Conservation (phyloP, 2,113 vertebrate species). For the Daubentonia madagascariensis region DNA sequence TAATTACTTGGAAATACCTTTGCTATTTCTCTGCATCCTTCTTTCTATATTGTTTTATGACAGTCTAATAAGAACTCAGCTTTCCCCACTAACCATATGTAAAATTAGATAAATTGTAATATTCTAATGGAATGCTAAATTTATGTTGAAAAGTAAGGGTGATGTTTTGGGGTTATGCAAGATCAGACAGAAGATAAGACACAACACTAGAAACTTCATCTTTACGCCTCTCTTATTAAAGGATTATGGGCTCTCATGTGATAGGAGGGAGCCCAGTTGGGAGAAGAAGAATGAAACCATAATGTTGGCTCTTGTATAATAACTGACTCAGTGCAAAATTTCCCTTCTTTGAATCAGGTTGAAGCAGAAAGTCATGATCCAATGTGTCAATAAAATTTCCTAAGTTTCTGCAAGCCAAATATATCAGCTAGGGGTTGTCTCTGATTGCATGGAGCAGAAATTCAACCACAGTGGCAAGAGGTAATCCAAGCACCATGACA, state of each 20-base stretch:
- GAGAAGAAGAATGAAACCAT: not conserved
- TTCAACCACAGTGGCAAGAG: not conserved
- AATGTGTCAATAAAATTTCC: not conserved
- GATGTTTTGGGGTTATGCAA: not conserved
- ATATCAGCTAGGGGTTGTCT: not conserved
- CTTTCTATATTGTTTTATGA: slow-evolving; percentile 58
- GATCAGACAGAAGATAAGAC: not conserved
- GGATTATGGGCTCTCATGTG: not conserved
- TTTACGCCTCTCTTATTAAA: not conserved
- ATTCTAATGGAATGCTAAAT: slow-evolving; percentile 35
- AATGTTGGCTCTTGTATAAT: not conserved
- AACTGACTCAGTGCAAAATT: not conserved
- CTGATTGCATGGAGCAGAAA: not conserved
- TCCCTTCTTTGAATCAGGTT: not conserved
- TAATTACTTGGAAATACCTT: slow-evolving; percentile 74
- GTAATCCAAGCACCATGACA: not conserved
- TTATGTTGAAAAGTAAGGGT: not conserved
- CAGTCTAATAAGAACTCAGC: slow-evolving; percentile 55
- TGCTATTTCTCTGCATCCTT: slow-evolving; percentile 54
- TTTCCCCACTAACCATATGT: slow-evolving; percentile 26
- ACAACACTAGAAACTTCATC: not conserved
- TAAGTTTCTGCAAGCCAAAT: not conserved
- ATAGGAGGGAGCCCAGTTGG: not conserved
- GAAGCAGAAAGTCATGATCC: not conserved
- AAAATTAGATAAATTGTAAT: slow-evolving; percentile 58